Evolutionary conservation across 2,888 invertebrate species (phyloP), one percentile per base, ranked within the genome.

Genomic region (Rosalia funebris): DNA sequence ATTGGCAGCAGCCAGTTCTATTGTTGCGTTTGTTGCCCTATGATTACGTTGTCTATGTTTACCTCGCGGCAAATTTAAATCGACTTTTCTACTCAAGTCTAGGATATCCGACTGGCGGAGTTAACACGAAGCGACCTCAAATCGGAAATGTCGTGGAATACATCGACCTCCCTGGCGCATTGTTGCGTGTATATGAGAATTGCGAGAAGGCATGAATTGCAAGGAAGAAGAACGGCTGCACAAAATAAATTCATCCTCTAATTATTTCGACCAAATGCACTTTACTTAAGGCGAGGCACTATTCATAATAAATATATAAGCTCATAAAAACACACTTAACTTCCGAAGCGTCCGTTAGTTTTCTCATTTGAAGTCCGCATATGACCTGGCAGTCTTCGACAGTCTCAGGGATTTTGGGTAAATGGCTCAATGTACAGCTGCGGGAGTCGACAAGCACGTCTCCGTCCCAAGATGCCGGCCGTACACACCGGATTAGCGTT

Each of bases 301-400:
- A 69, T 67, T 68, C 56, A 60, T 67, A 71, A 65, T 72, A 66
- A 83, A 80, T 83, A 50, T 60, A 82, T 87, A 87, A 87, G 86
- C 86, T 87, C 86, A 85, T 86, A 84, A 85, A 85, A 86, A 86
- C 85, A 84, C 84, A 85, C 84, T 72, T 69, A 63, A 62, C 58
- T 65, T 60, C 60, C 42, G 59, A 63, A 72, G 69, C 68, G 69
- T 70, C 68, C 63, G 45, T 54, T n/a, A n/a, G n/a, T n/a, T 55
- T 52, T 48, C 66, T 54, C 31, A 47, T 44, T 56, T 37, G 41
- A 42, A 41, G 42, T 53, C 53, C 42, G 32, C 32, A 42, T 53
- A 25, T 11, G 14, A 50, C 19, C 80, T 79, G 83, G 69, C 83
- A 81, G 79, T 84, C 83, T 73, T 58, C 82, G 83, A 78, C 84